Percentiles rank a stretch among this genome's conserved stretches.
Evolutionary conservation across 2,888 invertebrate species (phyloP).

Genomic region (Microctonus hyperodae): DNA sequence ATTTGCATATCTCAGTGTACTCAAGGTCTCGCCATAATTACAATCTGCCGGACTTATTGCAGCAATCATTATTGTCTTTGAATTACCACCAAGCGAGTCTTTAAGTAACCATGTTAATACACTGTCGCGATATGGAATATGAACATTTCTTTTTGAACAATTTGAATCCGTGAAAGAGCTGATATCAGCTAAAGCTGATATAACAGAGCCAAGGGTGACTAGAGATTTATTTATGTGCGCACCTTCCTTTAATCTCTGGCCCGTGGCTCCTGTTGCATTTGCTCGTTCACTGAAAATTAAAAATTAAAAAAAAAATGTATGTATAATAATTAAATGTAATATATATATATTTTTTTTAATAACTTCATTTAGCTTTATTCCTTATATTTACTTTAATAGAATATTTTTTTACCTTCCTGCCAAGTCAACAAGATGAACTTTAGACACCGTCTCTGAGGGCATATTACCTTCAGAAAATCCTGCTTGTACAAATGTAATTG

Average conservation of each 20-base stretch:
- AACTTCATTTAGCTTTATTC: constrained; percentile 8
- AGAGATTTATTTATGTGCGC: constrained; percentile 91
- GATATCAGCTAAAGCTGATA: constrained; percentile 82
- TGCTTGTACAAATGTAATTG: constrained; percentile 88
- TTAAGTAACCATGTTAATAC: constrained; percentile 88
- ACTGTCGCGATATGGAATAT: constrained; percentile 89
- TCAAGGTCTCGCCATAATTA: constrained; percentile 87
- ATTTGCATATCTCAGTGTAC: constrained; percentile 87
- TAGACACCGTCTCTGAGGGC: constrained; percentile 89
- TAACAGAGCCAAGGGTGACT: constrained; percentile 87
- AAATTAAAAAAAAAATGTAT: no score
- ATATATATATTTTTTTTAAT: neutral
- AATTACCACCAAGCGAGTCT: constrained; percentile 88
- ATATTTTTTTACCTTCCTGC: constrained; percentile 86
- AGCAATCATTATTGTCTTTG: constrained; percentile 92
- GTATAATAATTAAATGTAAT: no score
- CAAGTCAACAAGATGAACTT: constrained; percentile 88
- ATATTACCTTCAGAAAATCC: constrained; percentile 79
- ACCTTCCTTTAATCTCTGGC: constrained; percentile 87
- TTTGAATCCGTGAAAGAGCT: constrained; percentile 62
- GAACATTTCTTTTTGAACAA: constrained; percentile 66
- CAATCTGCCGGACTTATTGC: constrained; percentile 83
- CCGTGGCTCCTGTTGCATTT: constrained; percentile 89
- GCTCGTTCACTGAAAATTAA: constrained; percentile 75
- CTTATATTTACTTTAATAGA: no score